Evolutionary conservation across 2,113 vertebrate species (phyloP).

Genomic region (Phylloscopus trochiloides): DNA sequence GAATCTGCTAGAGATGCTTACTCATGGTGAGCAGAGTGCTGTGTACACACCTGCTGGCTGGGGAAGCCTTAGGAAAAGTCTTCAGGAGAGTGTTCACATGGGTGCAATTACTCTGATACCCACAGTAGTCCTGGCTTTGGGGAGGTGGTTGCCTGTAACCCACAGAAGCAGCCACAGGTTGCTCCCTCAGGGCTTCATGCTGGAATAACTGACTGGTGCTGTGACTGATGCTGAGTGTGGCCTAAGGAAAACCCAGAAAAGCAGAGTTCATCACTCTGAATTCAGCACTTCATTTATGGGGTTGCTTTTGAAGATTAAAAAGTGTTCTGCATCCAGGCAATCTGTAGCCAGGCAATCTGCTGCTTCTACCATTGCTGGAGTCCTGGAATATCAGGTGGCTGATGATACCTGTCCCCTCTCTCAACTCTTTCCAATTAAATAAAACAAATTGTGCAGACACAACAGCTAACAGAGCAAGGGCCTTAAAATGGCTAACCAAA

Average conservation of each 20-base stretch:
- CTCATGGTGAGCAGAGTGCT: not conserved
- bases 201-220: not conserved
- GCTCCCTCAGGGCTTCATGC: not conserved
- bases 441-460: not conserved
- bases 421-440: not conserved
- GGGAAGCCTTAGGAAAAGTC: not conserved
- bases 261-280: not conserved
- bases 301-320: not conserved
- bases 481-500: not conserved
- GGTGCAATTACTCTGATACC: not conserved
- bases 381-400: not conserved
- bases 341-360: not conserved
- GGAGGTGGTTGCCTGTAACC: not conserved
- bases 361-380: not conserved
- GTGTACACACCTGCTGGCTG: not conserved
- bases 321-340: fast-evolving
- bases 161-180: not conserved
- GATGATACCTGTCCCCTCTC: fast-evolving
- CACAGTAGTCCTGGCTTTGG: not conserved
- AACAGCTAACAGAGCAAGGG: not conserved
- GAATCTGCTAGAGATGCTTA: not conserved
- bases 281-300: not conserved
- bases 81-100: not conserved
- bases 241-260: not conserved
- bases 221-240: not conserved